Base-by-base conservation (phyloP, 2,888 invertebrate species). In the Eucriotettix oculatus region DNA sequence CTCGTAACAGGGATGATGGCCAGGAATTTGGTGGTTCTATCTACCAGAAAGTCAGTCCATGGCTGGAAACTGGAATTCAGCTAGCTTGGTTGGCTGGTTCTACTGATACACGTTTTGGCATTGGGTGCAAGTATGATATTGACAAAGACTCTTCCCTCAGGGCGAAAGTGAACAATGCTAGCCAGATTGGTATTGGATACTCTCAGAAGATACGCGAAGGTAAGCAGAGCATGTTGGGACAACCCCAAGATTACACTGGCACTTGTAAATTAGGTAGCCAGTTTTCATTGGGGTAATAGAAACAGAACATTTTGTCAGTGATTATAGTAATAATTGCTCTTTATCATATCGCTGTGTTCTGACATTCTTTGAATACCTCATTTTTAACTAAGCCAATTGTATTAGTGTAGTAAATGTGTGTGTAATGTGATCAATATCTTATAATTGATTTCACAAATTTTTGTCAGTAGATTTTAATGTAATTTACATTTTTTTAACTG, bases 121-220 rank as follows among this genome's bases (percentile, higher is more conserved):
- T 98, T 67, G 96, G 93, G 66, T 86, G 88, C 70, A 91, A 91
- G 74, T 94, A 89, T 73, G 81, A 84, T 70, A 76, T 96, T 66
- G 95, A 95, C 72, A 76, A 78, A 55, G 88, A 91, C 71, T 86
- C 94, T 48, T 82, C 86, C 58, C 75, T 97, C 63, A 84, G 94
- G 73, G 92, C 92, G 68, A 97, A 97, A 79, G 85, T 97, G 68
- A 95, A 95, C 80, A 97, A 96, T 77, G 83, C 86, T 71, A 90
- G 93, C 69, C 93, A 95, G 75, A 82, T 97, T 71, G 96, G 97
- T 68, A 81, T 97, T 70, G 93, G 95, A 63, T 96, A 94, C 74
- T 90, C 92, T 75, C 96, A 96, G 75, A 89, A 86, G 75, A 77
- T 97, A 68, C 87, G 91, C 70, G 88, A 91, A 69, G 96, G 96